phyloP scores from a whole-genome alignment of 2,797 vertebrate genomes.

The Remorina albescens region DNA sequence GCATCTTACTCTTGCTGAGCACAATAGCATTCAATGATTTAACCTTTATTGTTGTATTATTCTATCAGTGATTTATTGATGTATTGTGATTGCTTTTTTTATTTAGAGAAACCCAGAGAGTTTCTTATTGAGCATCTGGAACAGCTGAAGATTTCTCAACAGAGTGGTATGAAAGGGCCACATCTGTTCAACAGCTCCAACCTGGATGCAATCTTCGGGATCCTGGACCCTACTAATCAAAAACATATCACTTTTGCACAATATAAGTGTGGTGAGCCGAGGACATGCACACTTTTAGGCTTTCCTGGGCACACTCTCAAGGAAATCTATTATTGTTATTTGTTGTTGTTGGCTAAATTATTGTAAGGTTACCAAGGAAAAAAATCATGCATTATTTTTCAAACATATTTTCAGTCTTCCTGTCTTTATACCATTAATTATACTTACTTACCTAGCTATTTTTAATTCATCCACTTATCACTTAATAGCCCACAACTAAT shows the following conservation, averaged over 20 bases:
- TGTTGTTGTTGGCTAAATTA: not conserved
- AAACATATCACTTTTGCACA: slow-evolving; percentile 75
- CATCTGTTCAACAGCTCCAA: slow-evolving; percentile 75
- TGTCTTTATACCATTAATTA: not conserved
- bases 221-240: slow-evolving; percentile 78
- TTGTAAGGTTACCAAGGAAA: not conserved
- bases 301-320: not conserved
- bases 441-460: not conserved
- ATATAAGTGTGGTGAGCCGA: slow-evolving; percentile 79
- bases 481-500: not conserved
- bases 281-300: not conserved
- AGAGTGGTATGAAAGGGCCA: slow-evolving; percentile 40
- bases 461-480: not conserved
- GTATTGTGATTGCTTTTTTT: slow-evolving; percentile 4
- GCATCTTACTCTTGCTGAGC: not conserved
- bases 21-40: not conserved
- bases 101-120: slow-evolving; percentile 76
- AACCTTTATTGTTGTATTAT: not conserved
- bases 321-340: not conserved
- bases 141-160: slow-evolving; percentile 63
- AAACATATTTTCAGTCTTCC: not conserved
- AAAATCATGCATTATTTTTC: not conserved
- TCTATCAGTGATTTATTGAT: not conserved
- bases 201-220: slow-evolving; percentile 73
- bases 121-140: slow-evolving; percentile 81